Conservation (phyloP, 2,797 vertebrate species). For the Coreius guichenoti region DNA sequence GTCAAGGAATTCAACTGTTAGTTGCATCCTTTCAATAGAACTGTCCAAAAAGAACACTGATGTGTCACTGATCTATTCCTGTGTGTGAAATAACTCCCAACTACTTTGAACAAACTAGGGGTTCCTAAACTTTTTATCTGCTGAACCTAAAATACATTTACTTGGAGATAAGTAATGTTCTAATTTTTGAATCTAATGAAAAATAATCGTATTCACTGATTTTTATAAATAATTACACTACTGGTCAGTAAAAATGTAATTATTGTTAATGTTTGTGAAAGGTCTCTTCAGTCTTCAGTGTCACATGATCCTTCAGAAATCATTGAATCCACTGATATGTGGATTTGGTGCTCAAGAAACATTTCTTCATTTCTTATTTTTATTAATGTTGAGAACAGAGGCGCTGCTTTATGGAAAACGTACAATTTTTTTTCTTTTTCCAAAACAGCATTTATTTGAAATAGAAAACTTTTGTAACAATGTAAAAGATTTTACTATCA, state of each 20-base stretch:
- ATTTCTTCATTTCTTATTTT: background rate
- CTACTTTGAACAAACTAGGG: background rate
- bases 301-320: background rate
- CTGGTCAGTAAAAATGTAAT: background rate
- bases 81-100: background rate
- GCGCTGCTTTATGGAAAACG: background rate
- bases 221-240: background rate
- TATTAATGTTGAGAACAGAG: background rate
- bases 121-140: background rate
- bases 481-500: background rate
- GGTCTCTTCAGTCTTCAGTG: background rate
- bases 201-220: background rate
- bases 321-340: too few relatives aligned
- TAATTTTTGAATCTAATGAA: background rate
- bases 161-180: background rate
- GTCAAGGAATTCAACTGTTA: slow-evolving; percentile 6
- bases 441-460: too few relatives aligned
- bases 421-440: too few relatives aligned
- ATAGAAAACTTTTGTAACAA: too few relatives aligned
- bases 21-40: background rate
- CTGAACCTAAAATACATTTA: background rate
- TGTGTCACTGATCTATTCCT: background rate
- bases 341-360: background rate
- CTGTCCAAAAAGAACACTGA: background rate
- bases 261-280: background rate